Conservation (phyloP, 2,113 vertebrate genomes). For the Ophthalmolycus amberensis region DNA sequence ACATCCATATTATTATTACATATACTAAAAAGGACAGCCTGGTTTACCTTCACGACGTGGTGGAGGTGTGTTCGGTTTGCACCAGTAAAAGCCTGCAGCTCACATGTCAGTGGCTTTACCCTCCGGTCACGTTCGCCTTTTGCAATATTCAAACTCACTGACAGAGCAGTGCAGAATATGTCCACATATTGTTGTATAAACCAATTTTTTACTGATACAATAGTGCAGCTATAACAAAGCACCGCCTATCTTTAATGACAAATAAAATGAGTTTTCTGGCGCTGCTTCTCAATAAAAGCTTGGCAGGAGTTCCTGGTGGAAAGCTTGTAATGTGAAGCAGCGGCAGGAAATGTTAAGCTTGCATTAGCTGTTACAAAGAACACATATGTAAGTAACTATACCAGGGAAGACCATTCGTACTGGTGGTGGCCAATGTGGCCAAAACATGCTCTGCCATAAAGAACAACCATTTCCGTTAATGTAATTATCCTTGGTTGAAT, state of each 20-base stretch:
- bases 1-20: not conserved
- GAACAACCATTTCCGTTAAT: not conserved
- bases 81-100: not conserved
- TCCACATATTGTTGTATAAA: not conserved
- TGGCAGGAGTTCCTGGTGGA: not conserved
- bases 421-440: too few species aligned
- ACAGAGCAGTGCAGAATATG: not conserved
- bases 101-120: not conserved
- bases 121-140: not conserved
- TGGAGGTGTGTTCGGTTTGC: not conserved
- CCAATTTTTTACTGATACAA: not conserved
- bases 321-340: constrained; percentile 7
- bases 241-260: not conserved
- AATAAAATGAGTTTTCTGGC: not conserved
- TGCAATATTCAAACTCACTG: not conserved
- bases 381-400: not conserved
- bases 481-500: not conserved
- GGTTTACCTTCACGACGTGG: not conserved
- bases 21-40: not conserved
- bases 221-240: not conserved
- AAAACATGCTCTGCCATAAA: not conserved
- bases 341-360: constrained; percentile 12
- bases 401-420: too few species aligned
- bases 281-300: constrained; percentile 12
- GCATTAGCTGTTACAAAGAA: constrained; percentile 2